These are phyloP conservation scores for Drosophila prosaltans DNA, from an alignment of 1,140 invertebrate genomes.

Conservation along the genomic window DNA sequence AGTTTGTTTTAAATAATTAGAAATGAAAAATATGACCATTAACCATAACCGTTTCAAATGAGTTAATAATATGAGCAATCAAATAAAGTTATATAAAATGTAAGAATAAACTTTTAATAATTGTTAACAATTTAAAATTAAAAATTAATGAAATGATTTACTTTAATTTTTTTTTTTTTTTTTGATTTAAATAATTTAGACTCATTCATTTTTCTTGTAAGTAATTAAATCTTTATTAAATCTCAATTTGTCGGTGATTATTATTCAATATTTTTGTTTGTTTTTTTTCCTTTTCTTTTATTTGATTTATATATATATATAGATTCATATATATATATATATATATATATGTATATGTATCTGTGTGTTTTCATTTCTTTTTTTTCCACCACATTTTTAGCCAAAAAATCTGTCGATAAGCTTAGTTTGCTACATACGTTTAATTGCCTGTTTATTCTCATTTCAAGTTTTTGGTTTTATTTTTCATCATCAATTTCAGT, in stretches of 20 bases:
- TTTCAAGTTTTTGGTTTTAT: slow-evolving; percentile 22
- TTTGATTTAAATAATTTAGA: background rate
- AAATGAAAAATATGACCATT: too few species aligned
- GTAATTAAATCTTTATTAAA: slow-evolving; percentile 80
- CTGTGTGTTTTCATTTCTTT: slow-evolving; percentile 9
- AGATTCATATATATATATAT: slow-evolving; percentile 16
- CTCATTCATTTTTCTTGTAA: slow-evolving; percentile 45
- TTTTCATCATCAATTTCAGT: background rate
- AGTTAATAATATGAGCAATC: too few species aligned
- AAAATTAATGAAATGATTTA: too few species aligned
- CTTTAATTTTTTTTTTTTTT: too few species aligned
- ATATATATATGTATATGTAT: slow-evolving; percentile 4
- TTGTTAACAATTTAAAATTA: too few species aligned
- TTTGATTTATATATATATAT: slow-evolving; percentile 16
- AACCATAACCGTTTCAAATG: too few species aligned
- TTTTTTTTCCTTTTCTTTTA: slow-evolving; percentile 27
- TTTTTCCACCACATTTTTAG: slow-evolving; percentile 17
- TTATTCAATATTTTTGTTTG: slow-evolving; percentile 71
- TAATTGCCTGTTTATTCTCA: slow-evolving; percentile 30
- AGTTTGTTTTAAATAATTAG: too few species aligned
- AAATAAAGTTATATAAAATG: too few species aligned
- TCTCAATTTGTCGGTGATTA: slow-evolving; percentile 80
- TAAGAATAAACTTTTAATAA: too few species aligned
- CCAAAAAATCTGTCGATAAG: slow-evolving; percentile 53
- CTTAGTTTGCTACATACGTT: slow-evolving; percentile 62